These are phyloP conservation scores for Periparus ater DNA, from an alignment of 2,797 vertebrate genomes.

Conservation along the genomic window DNA sequence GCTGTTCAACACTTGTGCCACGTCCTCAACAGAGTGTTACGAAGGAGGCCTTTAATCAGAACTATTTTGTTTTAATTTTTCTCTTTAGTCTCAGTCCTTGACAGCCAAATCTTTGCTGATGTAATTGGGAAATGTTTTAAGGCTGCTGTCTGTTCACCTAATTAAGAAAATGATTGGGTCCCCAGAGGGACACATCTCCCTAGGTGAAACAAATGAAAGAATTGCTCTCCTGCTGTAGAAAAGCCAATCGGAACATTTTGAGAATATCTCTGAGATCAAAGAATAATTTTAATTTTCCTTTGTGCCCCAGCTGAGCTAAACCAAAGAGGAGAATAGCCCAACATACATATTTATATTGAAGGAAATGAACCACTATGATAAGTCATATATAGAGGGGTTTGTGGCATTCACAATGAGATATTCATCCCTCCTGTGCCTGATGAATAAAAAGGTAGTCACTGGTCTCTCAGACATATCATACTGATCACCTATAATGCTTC, in stretches of 20 bases:
- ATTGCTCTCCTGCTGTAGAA: not conserved
- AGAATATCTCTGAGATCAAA: not conserved
- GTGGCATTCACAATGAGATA: not conserved
- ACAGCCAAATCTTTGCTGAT: conserved; percentile 14
- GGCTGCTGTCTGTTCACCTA: conserved; percentile 12
- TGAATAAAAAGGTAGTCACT: not conserved
- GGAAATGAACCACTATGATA: not conserved
- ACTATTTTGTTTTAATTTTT: conserved; percentile 9
- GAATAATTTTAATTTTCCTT: not conserved
- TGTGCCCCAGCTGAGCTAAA: not conserved
- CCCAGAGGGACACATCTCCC: not conserved
- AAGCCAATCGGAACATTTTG: not conserved
- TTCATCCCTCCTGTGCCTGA: not conserved
- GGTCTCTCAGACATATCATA: not conserved
- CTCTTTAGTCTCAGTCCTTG: not conserved
- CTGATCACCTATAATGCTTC: not conserved
- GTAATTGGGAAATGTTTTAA: not conserved
- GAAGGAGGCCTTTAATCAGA: not conserved
- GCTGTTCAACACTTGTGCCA: not conserved
- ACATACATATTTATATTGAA: not conserved
- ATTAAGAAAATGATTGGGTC: conserved; percentile 20
- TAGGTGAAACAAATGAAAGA: conserved; percentile 24
- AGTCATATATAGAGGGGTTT: not conserved
- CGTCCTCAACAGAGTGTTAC: not conserved
- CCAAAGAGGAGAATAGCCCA: not conserved